phyloP scores from a whole-genome alignment of 2,797 vertebrate species.

The Eremophila alpestris region DNA sequence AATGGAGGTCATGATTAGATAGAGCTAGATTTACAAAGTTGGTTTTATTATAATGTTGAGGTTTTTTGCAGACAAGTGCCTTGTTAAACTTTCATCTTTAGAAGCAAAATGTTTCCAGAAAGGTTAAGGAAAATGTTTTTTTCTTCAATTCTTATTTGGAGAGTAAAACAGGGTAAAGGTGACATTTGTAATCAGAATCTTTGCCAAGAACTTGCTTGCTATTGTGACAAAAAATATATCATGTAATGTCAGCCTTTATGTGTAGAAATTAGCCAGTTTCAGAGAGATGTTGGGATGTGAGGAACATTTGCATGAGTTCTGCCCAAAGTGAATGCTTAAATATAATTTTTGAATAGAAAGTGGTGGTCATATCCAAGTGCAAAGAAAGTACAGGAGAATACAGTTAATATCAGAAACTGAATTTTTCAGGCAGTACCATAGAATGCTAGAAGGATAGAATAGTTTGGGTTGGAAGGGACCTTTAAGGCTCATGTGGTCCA shows the following conservation, averaged over 20 bases:
- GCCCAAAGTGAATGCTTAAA: not conserved
- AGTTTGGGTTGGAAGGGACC: not conserved
- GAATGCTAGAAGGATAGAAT: not conserved
- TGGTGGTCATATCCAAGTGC: not conserved
- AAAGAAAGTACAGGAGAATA: not conserved
- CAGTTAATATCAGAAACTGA: not conserved
- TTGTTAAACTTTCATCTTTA: not conserved
- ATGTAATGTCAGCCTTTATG: not conserved
- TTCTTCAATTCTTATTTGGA: not conserved
- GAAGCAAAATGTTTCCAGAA: not conserved
- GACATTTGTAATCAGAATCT: not conserved
- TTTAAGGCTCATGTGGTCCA: not conserved
- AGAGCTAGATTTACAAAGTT: not conserved
- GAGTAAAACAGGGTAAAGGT: not conserved
- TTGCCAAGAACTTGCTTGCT: not conserved
- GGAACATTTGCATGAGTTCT: not conserved
- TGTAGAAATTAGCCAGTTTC: not conserved
- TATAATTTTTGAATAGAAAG: not conserved
- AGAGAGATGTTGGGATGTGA: not conserved
- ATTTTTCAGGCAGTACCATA: not conserved
- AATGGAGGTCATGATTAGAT: not conserved
- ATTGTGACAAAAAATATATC: not conserved
- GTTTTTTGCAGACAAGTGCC: not conserved
- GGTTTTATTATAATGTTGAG: not conserved
- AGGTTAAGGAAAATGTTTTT: not conserved